Base-by-base conservation (phyloP, 2,888 invertebrate species). In the Periphyllus acericola region DNA sequence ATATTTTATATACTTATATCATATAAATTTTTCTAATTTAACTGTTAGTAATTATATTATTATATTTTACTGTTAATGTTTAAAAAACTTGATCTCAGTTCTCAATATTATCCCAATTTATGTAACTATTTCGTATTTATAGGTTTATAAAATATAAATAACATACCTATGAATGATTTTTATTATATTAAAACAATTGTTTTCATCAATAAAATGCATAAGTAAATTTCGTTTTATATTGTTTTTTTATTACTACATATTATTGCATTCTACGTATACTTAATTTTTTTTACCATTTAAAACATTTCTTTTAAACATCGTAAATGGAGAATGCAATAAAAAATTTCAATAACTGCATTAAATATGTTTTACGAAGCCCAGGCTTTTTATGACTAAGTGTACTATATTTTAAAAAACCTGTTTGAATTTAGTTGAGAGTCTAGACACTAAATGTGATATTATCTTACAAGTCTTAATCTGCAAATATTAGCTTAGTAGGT, bases 381-480 rank as follows among this genome's bases (percentile, higher is more conserved):
- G 36, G 34, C 32, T n/a, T 79, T 55, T 52, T 76, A 76, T 52
- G 29, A 76, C 5, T 21, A 32, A 76, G 52, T 52, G 8, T 36
- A n/a, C 34, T 79, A 36, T 60, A 79, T 36, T 36, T 52, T 52
- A 17, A 52, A 66, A 80, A 66, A 80, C 36, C 25, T 80, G 36
- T 80, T 80, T 3, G 34, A 80, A 21, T 78, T 19, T 25, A 36
- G 66, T 80, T 60, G 66, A 80, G 66, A 36, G 66, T 80, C 80
- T 80, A 80, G 66, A 80, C 80, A 66, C 9, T 32, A 32, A 76
- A 80, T 36, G n/a, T 29, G 36, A 60, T 80, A n/a, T 80, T 66
- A 36, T 40, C 36, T 80, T 21, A 74, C 5, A 74, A 74, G 40
- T 17, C 36, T 74, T 74, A 36, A 40, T 74, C 36, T 74, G 40